A percentile compares a stretch with the other conserved stretches of the same genome.
phyloP scores from a whole-genome alignment of 1,140 invertebrate species.

The Dendroctonus ponderosae region DNA sequence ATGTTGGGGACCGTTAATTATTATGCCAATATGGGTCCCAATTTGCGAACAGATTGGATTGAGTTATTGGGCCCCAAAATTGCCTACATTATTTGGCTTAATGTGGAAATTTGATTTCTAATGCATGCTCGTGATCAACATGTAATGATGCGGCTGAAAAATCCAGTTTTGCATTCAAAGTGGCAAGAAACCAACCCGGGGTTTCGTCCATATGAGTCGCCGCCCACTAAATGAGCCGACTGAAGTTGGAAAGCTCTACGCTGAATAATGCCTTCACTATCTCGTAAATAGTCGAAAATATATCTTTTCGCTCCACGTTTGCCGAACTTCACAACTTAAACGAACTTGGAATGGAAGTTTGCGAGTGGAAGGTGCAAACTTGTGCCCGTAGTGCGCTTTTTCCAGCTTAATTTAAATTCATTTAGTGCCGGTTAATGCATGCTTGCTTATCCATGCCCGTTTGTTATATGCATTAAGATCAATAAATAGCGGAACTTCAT shows the following conservation, averaged over 20 bases:
- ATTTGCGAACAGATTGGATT: too few species aligned
- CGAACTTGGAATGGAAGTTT: constrained; percentile 6
- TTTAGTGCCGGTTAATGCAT: neutral
- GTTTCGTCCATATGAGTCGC: neutral
- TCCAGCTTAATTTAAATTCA: constrained; percentile 1
- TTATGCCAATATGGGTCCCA: too few species aligned
- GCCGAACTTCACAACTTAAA: constrained; percentile 10
- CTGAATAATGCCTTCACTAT: constrained; percentile 8
- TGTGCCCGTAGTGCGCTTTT: neutral
- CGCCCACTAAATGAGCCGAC: constrained; percentile 5
- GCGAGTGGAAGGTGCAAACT: constrained; percentile 4
- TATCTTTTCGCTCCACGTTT: constrained; percentile 6
- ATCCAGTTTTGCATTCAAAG: neutral
- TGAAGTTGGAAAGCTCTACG: constrained; percentile 9
- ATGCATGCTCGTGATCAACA: neutral
- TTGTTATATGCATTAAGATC: neutral
- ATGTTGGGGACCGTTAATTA: too few species aligned
- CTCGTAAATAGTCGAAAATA: constrained; percentile 13
- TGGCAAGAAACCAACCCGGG: neutral
- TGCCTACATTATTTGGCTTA: neutral
- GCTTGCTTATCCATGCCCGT: neutral
- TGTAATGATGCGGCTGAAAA: neutral
- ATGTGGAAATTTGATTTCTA: neutral
- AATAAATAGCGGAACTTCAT: neutral
- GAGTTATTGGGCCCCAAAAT: neutral